Base-by-base conservation (phyloP, 2,113 vertebrate genomes). In the Ctenodactylus gundi region DNA sequence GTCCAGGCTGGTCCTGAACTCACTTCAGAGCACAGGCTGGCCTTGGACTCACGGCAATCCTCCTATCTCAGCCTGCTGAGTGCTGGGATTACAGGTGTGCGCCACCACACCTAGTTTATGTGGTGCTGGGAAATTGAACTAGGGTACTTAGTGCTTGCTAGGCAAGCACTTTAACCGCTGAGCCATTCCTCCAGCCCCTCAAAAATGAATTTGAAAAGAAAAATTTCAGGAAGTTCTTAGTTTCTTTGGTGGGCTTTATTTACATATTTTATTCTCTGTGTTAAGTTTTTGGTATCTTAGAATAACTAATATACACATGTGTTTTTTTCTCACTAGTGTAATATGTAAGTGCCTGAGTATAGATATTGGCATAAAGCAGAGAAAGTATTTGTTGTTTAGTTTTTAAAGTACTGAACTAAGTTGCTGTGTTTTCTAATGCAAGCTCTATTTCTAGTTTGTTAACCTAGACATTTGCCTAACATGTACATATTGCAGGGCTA, bases 221-320 rank as follows among this genome's bases (percentile, higher is more conserved):
- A 90, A 90, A 57, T 86, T 70, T 65, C 20, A 72, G 76, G 6
- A 86, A 64, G 36, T 85, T 90, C 31, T 92, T 78, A 80, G n/a
- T 85, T 94, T 94, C 25, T 80, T 5, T 73, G 4, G 58, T 75
- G 34, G n/a, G 31, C 29, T 73, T 12, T 51, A 78, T 85, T 57
- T 85, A 34, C 23, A n/a, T 64, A 13, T 93, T 58, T 87, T 7
- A 90, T 86, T 94, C 92, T 92, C 85, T 76, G 34, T 62, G 44
- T 7, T 90, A 29, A 83, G 68, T 65, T 93, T 34, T 86, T 93
- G 64, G 34, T 77, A 60, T 76, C 41, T 89, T 83, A 86, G 81
- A 96, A 73, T 84, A 88, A 87, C 72, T 75, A 81, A 81, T 83
- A 65, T 68, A 41, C 51, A 72, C 76, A 36, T 82, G 23, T 85